These are phyloP conservation scores for Tetramorium parvispinum DNA, from an alignment of 1,140 invertebrate species.

Conservation along the genomic window DNA sequence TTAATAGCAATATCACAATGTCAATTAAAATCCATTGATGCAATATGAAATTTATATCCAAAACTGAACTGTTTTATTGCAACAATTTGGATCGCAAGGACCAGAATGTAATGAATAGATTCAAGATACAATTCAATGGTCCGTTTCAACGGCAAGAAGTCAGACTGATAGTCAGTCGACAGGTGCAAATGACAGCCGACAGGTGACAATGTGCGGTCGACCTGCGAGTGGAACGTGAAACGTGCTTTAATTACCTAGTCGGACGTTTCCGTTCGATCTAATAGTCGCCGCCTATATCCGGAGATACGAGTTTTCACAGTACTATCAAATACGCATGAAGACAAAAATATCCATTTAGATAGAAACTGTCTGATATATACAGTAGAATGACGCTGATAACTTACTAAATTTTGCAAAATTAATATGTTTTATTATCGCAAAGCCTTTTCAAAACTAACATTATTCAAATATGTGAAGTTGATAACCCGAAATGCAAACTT, in stretches of 20 bases:
- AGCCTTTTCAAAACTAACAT: neutral
- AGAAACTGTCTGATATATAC: neutral
- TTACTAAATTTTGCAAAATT: neutral
- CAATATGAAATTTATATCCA: neutral
- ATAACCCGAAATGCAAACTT: too few species aligned
- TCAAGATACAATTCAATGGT: slow-evolving; percentile 11
- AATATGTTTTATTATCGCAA: neutral
- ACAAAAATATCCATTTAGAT: neutral
- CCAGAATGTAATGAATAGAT: slow-evolving; percentile 1
- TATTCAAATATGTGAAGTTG: too few species aligned
- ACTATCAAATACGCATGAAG: neutral
- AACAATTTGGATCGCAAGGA: neutral
- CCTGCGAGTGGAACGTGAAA: slow-evolving; percentile 17
- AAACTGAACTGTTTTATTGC: neutral
- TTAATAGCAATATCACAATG: neutral
- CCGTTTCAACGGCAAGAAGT: neutral
- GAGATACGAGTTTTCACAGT: neutral
- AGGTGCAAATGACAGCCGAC: slow-evolving; percentile 52
- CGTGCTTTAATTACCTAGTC: slow-evolving; percentile 39
- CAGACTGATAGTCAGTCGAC: neutral
- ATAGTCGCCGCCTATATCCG: neutral
- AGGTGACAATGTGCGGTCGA: slow-evolving; percentile 51
- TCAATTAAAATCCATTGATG: neutral
- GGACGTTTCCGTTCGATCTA: slow-evolving; percentile 30
- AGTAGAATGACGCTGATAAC: neutral